phyloP scores from a whole-genome alignment of 1,140 invertebrate species.

The Drosophila punjabiensis region DNA sequence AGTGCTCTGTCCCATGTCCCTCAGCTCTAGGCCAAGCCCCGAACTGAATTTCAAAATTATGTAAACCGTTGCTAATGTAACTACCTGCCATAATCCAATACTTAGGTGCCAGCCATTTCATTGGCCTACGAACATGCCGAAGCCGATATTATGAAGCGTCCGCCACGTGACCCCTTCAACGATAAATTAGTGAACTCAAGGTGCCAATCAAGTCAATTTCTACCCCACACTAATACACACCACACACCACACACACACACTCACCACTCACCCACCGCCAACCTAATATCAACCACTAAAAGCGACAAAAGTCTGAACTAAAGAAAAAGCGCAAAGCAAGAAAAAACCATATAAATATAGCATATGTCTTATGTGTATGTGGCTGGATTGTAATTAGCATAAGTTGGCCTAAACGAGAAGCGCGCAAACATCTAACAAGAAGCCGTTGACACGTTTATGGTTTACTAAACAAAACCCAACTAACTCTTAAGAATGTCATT shows the following conservation, averaged over 20 bases:
- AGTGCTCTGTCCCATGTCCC: conserved; percentile 34
- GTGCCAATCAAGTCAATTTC: conserved; percentile 88
- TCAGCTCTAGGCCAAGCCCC: conserved; percentile 22
- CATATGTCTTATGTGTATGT: conserved; percentile 78
- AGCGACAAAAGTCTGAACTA: conserved; percentile 42
- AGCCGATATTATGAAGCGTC: conserved; percentile 99
- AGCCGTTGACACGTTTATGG: conserved; percentile 60
- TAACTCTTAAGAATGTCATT: conserved; percentile 69
- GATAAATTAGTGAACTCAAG: conserved; percentile 99
- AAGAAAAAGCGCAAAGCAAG: conserved; percentile 49
- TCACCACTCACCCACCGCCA: conserved; percentile 32
- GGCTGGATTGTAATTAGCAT: conserved; percentile 80
- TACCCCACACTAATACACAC: conserved; percentile 50
- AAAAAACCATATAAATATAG: conserved; percentile 67
- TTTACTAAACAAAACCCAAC: conserved; percentile 49
- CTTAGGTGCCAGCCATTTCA: conserved; percentile 99
- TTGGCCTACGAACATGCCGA: conserved; percentile 99
- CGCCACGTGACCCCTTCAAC: conserved; percentile 97
- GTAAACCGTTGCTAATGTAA: conserved; percentile 77
- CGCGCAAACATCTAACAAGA: conserved; percentile 43
- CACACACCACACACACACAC: conserved; percentile 31
- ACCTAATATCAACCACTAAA: conserved; percentile 65
- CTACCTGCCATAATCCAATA: conserved; percentile 77
- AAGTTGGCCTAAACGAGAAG: conserved; percentile 61
- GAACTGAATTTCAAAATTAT: conserved; percentile 31